phyloP scores from a whole-genome alignment of 2,113 vertebrate species.

The Pyrgilauda ruficollis region DNA sequence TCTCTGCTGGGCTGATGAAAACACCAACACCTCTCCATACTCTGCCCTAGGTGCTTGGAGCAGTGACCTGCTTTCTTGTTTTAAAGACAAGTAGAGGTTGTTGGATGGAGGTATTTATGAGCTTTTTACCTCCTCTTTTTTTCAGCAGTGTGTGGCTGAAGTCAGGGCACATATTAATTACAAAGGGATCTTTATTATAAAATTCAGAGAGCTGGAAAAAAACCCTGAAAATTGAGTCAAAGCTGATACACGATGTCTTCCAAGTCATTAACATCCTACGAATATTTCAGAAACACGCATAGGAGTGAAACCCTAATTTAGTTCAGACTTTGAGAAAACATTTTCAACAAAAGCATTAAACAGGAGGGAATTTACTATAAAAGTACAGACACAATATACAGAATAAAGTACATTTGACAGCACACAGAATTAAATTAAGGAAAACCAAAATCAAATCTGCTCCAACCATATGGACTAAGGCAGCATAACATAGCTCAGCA shows the following conservation, averaged over 20 bases:
- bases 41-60: neutral
- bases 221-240: neutral
- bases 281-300: neutral
- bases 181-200: neutral
- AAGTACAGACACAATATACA: slow-evolving; percentile 34
- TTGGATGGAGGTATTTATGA: neutral
- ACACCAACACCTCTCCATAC: neutral
- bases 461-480: slow-evolving; percentile 53
- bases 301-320: slow-evolving; percentile 1
- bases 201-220: neutral
- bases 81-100: neutral
- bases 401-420: slow-evolving; percentile 60
- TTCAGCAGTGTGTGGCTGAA: neutral
- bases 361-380: slow-evolving; percentile 39
- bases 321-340: neutral
- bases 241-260: neutral
- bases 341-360: slow-evolving; percentile 12
- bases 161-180: neutral
- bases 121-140: neutral
- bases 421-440: slow-evolving; percentile 54
- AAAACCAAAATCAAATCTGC: slow-evolving; percentile 63
- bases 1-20: neutral
- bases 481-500: slow-evolving; percentile 49
- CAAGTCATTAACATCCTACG: neutral
- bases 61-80: neutral